Percentiles rank a stretch among this genome's conserved stretches.
Conservation (phyloP, 2,888 invertebrate genomes). For the Aelia acuminata region DNA sequence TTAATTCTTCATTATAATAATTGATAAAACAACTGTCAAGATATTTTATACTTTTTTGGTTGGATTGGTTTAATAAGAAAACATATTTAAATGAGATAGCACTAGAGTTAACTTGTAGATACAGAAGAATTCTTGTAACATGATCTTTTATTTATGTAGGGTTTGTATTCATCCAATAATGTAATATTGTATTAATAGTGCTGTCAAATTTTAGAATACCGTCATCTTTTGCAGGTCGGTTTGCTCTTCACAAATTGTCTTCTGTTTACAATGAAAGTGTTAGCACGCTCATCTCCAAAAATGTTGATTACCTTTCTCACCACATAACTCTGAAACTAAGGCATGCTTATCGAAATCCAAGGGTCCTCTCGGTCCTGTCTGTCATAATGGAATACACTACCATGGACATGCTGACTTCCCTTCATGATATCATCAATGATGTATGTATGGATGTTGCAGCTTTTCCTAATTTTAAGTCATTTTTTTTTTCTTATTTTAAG, state of each 20-base stretch:
- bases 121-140: too few species aligned
- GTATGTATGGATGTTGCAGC: conserved; percentile 70
- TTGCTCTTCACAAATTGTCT: conserved; percentile 31
- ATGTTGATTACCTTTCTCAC: conserved; percentile 82
- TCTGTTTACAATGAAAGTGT: conserved; percentile 69
- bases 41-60: too few species aligned
- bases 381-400: conserved; percentile 82
- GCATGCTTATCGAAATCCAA: conserved; percentile 73
- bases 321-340: conserved; percentile 78
- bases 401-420: conserved; percentile 75
- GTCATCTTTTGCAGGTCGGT: conserved; percentile 3
- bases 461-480: conserved; percentile 1
- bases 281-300: conserved; percentile 76
- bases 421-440: conserved; percentile 79
- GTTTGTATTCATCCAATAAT: too few species aligned
- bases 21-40: too few species aligned
- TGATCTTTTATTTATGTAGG: too few species aligned
- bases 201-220: neutral
- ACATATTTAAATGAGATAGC: too few species aligned
- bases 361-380: conserved; percentile 79
- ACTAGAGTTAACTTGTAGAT: too few species aligned
- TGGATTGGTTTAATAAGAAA: too few species aligned
- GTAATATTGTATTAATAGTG: too few species aligned
- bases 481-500: too few species aligned
- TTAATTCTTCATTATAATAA: too few species aligned